Evolutionary conservation across 1,140 invertebrate genomes (phyloP), one percentile per base, ranked within the genome.

Genomic region (Hylaeus anthracinus): DNA sequence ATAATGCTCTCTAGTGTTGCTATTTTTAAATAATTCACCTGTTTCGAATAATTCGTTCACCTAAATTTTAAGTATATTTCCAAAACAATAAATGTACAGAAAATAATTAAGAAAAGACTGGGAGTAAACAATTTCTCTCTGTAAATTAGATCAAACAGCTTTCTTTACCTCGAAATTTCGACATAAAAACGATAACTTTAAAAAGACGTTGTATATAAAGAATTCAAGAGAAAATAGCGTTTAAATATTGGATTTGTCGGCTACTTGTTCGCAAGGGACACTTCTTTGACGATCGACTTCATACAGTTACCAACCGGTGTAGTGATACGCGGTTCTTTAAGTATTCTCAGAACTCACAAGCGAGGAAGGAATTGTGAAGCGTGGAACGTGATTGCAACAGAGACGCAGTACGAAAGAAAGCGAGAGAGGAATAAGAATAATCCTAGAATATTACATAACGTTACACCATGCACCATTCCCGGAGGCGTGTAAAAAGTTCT

Each of bases 401-500:
- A 37, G 58, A 15, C 75, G 58, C 51, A 41, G 39, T 2, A 51
- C 41, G 56, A 71, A 60, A 67, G 64, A 64, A 61, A 60, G 14
- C 58, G 65, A 10, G 51, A 26, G 48, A 61, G 48, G 56, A 84
- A 75, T 41, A 73, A 65, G 82, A 72, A 85, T 80, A 85, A 79
- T 72, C 43, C 39, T 26, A 71, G 51, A 60, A 82, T 86, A 86
- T 86, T 84, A 76, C 81, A 61, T 75, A 75, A 82, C 72, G 81
- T 85, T 79, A 78, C 60, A 26, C 37, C 37, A 56, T 51, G 73
- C 69, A 72, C 71, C 72, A 74, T 81, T 64, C 73, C 63, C 39
- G 26, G 26, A 26, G 63, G 3, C 66, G 72, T 51, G 82, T 61
- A 79, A 81, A 82, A 86, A 86, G 84, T 86, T 86, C 80, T 79